Evolutionary conservation across 2,113 vertebrate species (phyloP).

Genomic region (Apistogramma diplotaenia): DNA sequence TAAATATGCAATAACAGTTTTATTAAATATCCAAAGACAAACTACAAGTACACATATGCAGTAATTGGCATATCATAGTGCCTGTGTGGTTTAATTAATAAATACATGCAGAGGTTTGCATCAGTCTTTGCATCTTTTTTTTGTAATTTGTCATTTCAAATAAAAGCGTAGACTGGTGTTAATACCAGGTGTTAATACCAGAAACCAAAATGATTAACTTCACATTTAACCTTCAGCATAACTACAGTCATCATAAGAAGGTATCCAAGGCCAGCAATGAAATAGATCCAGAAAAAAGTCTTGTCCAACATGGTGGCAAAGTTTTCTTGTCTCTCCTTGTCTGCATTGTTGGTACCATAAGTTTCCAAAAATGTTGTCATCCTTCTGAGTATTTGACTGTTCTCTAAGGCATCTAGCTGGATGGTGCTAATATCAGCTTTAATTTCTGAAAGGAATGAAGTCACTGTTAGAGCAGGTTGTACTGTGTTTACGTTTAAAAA

Average conservation of each 20-base stretch:
- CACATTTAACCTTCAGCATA: neutral
- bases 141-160: neutral
- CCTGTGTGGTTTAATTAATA: neutral
- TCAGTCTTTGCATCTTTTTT: neutral
- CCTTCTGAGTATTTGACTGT: slow-evolving; percentile 31
- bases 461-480: neutral
- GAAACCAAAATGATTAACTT: slow-evolving; percentile 60
- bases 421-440: slow-evolving; percentile 26
- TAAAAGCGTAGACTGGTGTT: neutral
- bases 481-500: neutral
- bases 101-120: neutral
- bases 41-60: neutral
- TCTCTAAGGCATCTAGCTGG: neutral
- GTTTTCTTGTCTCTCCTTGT: neutral
- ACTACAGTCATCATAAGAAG: slow-evolving; percentile 9
- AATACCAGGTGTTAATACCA: slow-evolving; percentile 14
- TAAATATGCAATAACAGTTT: neutral
- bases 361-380: slow-evolving; percentile 58
- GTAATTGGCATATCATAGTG: neutral
- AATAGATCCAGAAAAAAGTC: slow-evolving; percentile 60
- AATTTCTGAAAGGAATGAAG: slow-evolving; percentile 22
- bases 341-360: neutral
- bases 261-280: slow-evolving; percentile 20
- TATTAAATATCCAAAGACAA: neutral
- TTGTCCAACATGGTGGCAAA: slow-evolving; percentile 61